A percentile compares a stretch with the other conserved stretches of the same genome.
phyloP scores from a whole-genome alignment of 2,888 invertebrate species.

The Pomacea canaliculata region DNA sequence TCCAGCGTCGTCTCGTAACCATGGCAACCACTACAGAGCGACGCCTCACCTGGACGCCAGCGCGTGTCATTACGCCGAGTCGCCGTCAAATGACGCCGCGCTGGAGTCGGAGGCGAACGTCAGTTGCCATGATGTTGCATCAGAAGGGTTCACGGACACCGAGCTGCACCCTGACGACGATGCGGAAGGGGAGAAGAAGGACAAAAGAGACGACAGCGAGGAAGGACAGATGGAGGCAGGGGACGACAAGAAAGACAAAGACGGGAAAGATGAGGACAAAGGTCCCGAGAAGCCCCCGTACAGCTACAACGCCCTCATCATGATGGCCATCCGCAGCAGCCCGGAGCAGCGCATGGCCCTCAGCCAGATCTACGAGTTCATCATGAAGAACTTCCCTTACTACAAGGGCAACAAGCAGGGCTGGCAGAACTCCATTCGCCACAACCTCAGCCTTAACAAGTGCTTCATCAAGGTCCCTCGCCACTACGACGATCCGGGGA shows the following conservation, averaged over 20 bases:
- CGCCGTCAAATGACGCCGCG: neutral
- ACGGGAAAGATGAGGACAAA: slow-evolving; percentile 29
- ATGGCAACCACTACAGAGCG: too few species aligned
- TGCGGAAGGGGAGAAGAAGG: slow-evolving; percentile 20
- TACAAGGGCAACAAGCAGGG: slow-evolving; percentile 97
- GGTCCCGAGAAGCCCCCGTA: slow-evolving; percentile 85
- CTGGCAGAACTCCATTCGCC: slow-evolving; percentile 99
- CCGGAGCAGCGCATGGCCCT: slow-evolving; percentile 94
- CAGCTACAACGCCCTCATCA: slow-evolving; percentile 98
- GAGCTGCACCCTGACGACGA: slow-evolving; percentile 17
- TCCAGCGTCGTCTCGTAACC: too few species aligned
- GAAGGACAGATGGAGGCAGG: slow-evolving; percentile 3
- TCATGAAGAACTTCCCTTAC: slow-evolving; percentile 98
- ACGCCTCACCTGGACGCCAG: neutral
- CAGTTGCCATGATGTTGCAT: slow-evolving; percentile 13
- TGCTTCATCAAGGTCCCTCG: slow-evolving; percentile 91
- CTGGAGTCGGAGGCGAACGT: slow-evolving; percentile 4
- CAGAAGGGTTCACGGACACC: slow-evolving; percentile 15
- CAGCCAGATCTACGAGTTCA: slow-evolving; percentile 98
- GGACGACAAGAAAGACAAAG: slow-evolving; percentile 18
- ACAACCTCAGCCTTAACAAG: slow-evolving; percentile 96
- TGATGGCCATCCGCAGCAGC: slow-evolving; percentile 98
- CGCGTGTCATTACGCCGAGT: neutral
- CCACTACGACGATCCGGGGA: slow-evolving; percentile 98
- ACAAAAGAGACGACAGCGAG: neutral